Evolutionary conservation across 2,797 vertebrate species (phyloP), one percentile per base, ranked within the genome.

Genomic region (Podarcis siculus): DNA sequence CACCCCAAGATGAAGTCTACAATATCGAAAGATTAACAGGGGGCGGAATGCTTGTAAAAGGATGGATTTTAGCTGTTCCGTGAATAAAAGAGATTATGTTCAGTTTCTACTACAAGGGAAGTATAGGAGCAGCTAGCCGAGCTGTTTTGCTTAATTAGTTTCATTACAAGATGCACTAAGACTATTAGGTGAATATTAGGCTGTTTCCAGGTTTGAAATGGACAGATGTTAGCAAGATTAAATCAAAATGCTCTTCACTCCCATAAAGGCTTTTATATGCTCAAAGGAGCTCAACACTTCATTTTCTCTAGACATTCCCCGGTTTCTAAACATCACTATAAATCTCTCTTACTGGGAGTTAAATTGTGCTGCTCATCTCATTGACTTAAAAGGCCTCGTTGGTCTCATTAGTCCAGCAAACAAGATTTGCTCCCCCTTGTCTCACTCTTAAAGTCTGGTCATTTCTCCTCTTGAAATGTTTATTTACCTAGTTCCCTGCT

Each of bases 181-280:
- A 94, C 93, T 94, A 94, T 96, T 95, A 95, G 90, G 89, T 91
- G 93, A 95, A 93, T 89, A 93, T 96, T 95, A 94, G 95, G 87
- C 91, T 95, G 94, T 86, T 95, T 95, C 95, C 0, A 0, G 84
- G 86, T 94, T 94, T 92, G 92, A 96, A 95, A 96, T 91, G 92
- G 90, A 87, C 95, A 96, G 95, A 95, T 96, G 95, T 95, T 92
- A 94, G 92, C 55, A 90, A 95, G 95, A 96, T 96, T 95, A 95
- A 94, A 92, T 82, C 81, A 92, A 92, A 96, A 95, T 93, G 91
- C 90, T 94, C 94, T 87, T 91, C 93, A 91, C 0, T 77, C 39
- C 87, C 90, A 93, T 94, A 84, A 95, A 95, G 92, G 75, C 85
- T 86, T 88, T 86, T 91, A 95, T 93, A 91, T 30, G 82, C 49